phyloP scores from a whole-genome alignment of 2,797 vertebrate species.

The Arnoldichthys spilopterus region DNA sequence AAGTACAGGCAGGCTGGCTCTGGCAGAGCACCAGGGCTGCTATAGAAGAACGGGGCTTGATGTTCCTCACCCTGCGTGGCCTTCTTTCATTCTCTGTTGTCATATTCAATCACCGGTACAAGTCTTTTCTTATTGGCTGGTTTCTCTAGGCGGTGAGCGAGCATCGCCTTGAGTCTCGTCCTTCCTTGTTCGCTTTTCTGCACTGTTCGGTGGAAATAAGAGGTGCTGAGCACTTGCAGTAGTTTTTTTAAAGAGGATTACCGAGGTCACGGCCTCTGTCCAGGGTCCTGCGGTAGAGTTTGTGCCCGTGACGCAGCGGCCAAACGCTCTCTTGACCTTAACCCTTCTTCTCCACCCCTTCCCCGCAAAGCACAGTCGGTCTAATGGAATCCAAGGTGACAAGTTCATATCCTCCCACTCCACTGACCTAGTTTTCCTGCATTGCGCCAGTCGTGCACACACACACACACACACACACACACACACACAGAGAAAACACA shows the following conservation, averaged over 20 bases:
- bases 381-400: conserved; percentile 85
- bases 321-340: conserved; percentile 39
- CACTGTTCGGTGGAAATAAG: conserved; percentile 17
- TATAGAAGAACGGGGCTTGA: background rate
- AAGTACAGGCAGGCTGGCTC: background rate
- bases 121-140: no score
- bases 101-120: background rate
- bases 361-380: conserved; percentile 65
- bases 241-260: conserved; percentile 18
- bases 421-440: conserved; percentile 83
- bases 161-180: background rate
- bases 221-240: background rate
- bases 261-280: conserved; percentile 17
- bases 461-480: conserved; percentile 27
- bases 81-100: background rate
- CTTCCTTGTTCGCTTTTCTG: conserved; percentile 8
- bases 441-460: conserved; percentile 29
- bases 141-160: background rate
- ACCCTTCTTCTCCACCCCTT: conserved; percentile 30
- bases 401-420: conserved; percentile 84
- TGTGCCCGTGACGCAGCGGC: conserved; percentile 15
- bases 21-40: background rate
- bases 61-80: background rate
- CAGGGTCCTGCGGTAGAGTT: conserved; percentile 18
- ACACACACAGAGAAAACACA: conserved; percentile 24